These are phyloP conservation scores for Tyrannus savana DNA, from an alignment of 2,113 vertebrate genomes.

Conservation along the genomic window DNA sequence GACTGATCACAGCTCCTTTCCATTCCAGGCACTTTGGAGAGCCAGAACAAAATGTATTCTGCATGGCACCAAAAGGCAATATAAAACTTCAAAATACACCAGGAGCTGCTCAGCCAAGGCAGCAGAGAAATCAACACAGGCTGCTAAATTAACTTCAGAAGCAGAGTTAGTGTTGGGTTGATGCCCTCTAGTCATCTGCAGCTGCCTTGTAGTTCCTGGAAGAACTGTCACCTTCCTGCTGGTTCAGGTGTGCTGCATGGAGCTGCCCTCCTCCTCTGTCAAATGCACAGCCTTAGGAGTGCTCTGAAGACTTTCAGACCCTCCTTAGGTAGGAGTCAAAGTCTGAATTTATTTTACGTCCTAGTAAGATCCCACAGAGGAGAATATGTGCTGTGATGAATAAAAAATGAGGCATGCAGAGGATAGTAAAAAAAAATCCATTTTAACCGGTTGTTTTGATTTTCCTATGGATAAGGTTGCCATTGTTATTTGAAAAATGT, in stretches of 20 bases:
- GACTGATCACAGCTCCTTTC: not conserved
- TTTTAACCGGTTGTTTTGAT: not conserved
- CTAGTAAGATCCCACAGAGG: not conserved
- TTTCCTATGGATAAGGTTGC: not conserved
- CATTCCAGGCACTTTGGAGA: not conserved
- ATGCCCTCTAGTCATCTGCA: not conserved
- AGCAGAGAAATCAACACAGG: not conserved
- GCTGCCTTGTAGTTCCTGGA: not conserved
- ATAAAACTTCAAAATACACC: not conserved
- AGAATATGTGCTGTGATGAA: not conserved
- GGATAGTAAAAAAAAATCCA: not conserved
- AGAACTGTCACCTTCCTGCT: not conserved
- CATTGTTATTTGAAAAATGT: not conserved
- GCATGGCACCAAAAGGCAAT: not conserved
- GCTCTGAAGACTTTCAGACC: not conserved
- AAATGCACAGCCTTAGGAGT: rapidly evolving
- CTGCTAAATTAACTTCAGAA: not conserved
- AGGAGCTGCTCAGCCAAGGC: not conserved
- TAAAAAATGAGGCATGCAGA: not conserved
- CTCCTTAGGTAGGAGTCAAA: not conserved
- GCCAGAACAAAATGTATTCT: not conserved
- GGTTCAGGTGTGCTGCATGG: not conserved
- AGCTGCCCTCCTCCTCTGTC: not conserved
- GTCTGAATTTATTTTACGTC: not conserved
- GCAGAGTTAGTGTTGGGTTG: not conserved